These are phyloP conservation scores for Corydoras maculifer DNA, from an alignment of 2,113 vertebrate species.

Conservation along the genomic window DNA sequence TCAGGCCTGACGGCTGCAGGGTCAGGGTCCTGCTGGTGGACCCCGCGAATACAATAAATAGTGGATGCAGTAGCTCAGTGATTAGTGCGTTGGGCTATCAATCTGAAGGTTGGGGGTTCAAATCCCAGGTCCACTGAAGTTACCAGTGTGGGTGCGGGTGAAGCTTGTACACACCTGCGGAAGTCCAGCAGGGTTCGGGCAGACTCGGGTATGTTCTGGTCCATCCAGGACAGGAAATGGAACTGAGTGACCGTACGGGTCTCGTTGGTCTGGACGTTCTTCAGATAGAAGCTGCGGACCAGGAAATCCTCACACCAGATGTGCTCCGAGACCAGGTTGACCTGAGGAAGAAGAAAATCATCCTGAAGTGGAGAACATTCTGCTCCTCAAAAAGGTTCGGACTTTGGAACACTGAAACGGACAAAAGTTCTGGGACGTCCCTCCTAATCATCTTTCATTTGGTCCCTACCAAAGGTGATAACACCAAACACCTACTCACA, in stretches of 20 bases:
- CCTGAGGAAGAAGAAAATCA: constrained; percentile 58
- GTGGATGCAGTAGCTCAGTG: background rate
- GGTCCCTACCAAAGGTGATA: too few species aligned
- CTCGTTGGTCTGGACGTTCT: constrained; percentile 87
- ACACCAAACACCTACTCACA: too few species aligned
- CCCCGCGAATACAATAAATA: too few species aligned
- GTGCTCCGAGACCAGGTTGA: constrained; percentile 92
- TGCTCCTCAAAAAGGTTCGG: too few species aligned
- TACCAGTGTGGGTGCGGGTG: background rate
- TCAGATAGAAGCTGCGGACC: constrained; percentile 94
- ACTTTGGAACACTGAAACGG: background rate
- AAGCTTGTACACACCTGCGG: constrained; percentile 75
- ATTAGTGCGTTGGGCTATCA: too few species aligned
- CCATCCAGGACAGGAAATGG: constrained; percentile 95
- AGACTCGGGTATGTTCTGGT: constrained; percentile 79
- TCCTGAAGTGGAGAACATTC: too few species aligned
- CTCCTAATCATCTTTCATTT: too few species aligned
- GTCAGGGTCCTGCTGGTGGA: too few species aligned
- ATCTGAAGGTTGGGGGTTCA: too few species aligned
- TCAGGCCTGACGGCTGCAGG: too few species aligned
- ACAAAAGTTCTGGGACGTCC: background rate
- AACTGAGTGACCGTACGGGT: constrained; percentile 94
- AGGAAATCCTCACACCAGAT: constrained; percentile 98
- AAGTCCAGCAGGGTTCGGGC: constrained; percentile 88
- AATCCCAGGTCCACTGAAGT: too few species aligned